A percentile compares a stretch with the other conserved stretches of the same genome.
Conservation (phyloP, 2,888 invertebrate species). For the Hydropsyche betteni region DNA sequence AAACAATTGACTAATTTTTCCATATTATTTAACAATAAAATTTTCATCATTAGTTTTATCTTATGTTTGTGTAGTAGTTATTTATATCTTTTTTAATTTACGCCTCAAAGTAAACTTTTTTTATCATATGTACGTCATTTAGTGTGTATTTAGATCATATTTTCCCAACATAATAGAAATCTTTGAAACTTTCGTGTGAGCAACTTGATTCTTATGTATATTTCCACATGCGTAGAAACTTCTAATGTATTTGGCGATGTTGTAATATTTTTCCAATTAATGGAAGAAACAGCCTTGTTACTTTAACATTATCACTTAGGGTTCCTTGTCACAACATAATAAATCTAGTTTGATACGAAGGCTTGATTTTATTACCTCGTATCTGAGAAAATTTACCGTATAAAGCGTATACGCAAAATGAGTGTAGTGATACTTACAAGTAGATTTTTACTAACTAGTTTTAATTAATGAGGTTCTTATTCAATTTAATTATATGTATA, state of each 20-base stretch:
- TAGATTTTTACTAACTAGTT: not conserved
- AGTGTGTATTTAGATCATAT: too few species aligned
- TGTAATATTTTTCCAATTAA: not conserved
- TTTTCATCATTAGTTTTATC: too few species aligned
- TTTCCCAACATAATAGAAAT: too few species aligned
- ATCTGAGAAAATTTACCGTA: not conserved
- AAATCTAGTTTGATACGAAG: not conserved
- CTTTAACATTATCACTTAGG: constrained; percentile 10
- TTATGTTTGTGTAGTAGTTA: too few species aligned
- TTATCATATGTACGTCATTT: too few species aligned
- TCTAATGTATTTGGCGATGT: not conserved
- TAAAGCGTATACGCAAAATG: not conserved
- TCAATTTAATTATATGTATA: constrained; percentile 6
- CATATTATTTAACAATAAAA: too few species aligned
- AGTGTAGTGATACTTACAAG: not conserved
- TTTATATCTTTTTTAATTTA: too few species aligned
- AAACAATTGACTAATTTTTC: too few species aligned
- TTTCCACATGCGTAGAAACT: not conserved
- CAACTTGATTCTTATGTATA: not conserved
- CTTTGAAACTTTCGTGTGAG: too few species aligned
- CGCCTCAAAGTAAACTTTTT: too few species aligned
- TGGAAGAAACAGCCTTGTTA: not conserved
- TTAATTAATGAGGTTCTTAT: not conserved
- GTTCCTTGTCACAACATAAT: constrained; percentile 7
- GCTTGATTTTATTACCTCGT: constrained; percentile 15